phyloP scores from a whole-genome alignment of 2,888 invertebrate genomes.

The Leptinotarsa haldemani region DNA sequence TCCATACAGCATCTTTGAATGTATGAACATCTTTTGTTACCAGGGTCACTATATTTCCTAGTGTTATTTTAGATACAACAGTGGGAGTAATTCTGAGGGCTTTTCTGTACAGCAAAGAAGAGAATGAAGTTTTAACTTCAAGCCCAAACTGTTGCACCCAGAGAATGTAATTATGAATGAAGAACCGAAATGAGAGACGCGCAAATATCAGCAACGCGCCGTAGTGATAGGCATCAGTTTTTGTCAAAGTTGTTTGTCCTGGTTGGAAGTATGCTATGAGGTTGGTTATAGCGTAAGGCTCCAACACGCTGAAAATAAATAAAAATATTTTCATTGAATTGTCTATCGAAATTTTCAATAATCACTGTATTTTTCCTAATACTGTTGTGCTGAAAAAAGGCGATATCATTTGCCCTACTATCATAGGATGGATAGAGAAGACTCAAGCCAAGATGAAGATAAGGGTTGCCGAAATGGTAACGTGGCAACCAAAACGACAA shows the following conservation, averaged over 20 bases:
- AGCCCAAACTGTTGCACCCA: conserved; percentile 79
- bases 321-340: no score
- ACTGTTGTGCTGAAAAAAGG: no score
- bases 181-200: conserved; percentile 77
- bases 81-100: conserved; percentile 58
- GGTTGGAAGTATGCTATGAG: conserved; percentile 54
- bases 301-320: conserved; percentile 50
- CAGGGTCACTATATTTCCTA: conserved; percentile 82
- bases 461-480: no score
- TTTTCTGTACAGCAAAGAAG: conserved; percentile 47
- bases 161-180: conserved; percentile 79
- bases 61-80: conserved; percentile 78
- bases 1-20: conserved; percentile 76
- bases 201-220: conserved; percentile 79
- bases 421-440: no score
- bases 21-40: conserved; percentile 93
- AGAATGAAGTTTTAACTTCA: conserved; percentile 57
- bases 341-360: no score
- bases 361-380: no score
- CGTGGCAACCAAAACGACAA: no score
- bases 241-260: conserved; percentile 45
- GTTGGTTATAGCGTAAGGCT: conserved; percentile 54
- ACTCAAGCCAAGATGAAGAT: no score
- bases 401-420: no score
- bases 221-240: conserved; percentile 75